Conservation (phyloP, 2,888 invertebrate species). For the Lapara coniferarum region DNA sequence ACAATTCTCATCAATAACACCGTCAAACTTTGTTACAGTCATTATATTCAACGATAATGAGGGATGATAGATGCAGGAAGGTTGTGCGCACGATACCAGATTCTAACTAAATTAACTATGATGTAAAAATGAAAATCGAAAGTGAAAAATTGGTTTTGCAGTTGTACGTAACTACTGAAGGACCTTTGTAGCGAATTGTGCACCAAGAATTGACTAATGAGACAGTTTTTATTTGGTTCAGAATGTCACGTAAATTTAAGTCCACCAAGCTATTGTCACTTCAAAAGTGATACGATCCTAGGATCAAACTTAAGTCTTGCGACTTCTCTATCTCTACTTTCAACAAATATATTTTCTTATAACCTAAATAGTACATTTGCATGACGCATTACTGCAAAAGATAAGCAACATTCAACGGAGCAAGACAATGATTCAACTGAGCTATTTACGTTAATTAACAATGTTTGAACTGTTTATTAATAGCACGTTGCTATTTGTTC, state of each 20-base stretch:
- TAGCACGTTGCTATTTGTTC: slow-evolving; percentile 14
- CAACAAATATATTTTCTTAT: background rate
- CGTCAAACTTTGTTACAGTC: background rate
- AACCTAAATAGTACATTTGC: background rate
- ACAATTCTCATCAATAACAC: slow-evolving; percentile 18
- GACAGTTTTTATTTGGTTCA: too few species aligned
- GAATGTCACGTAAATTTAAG: too few species aligned
- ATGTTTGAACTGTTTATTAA: slow-evolving; percentile 24
- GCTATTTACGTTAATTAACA: slow-evolving; percentile 7
- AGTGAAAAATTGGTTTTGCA: background rate
- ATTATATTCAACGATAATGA: background rate
- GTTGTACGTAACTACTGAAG: too few species aligned
- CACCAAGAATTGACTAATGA: too few species aligned
- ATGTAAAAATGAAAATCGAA: background rate
- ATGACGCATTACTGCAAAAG: background rate
- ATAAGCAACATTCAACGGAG: background rate
- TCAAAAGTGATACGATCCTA: too few species aligned
- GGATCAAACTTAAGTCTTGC: too few species aligned
- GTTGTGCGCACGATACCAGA: background rate
- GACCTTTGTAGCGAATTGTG: too few species aligned
- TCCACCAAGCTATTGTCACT: too few species aligned
- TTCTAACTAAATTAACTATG: background rate
- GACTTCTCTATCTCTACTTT: background rate
- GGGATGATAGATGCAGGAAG: background rate
- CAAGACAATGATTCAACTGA: slow-evolving; percentile 4